Evolutionary conservation across 2,888 invertebrate genomes (phyloP), one percentile per base, ranked within the genome.

Genomic region (Epinotia nisella): DNA sequence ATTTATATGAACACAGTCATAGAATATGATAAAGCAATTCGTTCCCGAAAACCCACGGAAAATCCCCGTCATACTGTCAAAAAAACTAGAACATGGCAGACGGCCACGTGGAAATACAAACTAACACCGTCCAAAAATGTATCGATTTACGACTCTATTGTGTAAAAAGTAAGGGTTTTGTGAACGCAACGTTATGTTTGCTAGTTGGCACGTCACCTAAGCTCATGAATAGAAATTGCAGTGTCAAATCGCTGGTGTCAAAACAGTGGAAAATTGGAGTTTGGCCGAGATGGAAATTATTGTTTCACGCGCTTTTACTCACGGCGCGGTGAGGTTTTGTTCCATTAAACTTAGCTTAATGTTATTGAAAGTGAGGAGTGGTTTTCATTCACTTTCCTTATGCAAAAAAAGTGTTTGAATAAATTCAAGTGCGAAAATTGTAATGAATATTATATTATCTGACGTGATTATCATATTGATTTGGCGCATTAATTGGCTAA

Each of bases 191-290:
- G 45, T 59, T 59, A 69, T 24, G 39, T 58, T 64, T 68, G 73
- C 51, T 64, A 59, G 68, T 69, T 64, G 62, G 24, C 64, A 53
- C 68, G 68, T 73, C 68, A 73, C 67, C 68, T 59, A 73, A 69
- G 41, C 73, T 73, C 73, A 73, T 73, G 73, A 73, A 73, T 73
- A 73, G 64, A 73, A 69, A 73, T 73, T 73, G 73, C 73, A 73
- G 62, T 73, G 73, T 73, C 68, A 73, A 73, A 73, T 58, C 68
- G 73, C 51, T 68, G 62, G 68, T 73, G 68, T 73, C 73, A 73
- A 73, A 72, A 73, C 73, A 51, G 72, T 68, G 73, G 68, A 73
- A 73, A 73, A 73, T 73, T 73, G 62, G 68, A 68, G 68, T 58
- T 62, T 53, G 62, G 68, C 51, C 62, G 58, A 21, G 19, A 68